Evolutionary conservation across 92 coral and sea anemone species (phyloP).

Genomic region (Micromussa lordhowensis): DNA sequence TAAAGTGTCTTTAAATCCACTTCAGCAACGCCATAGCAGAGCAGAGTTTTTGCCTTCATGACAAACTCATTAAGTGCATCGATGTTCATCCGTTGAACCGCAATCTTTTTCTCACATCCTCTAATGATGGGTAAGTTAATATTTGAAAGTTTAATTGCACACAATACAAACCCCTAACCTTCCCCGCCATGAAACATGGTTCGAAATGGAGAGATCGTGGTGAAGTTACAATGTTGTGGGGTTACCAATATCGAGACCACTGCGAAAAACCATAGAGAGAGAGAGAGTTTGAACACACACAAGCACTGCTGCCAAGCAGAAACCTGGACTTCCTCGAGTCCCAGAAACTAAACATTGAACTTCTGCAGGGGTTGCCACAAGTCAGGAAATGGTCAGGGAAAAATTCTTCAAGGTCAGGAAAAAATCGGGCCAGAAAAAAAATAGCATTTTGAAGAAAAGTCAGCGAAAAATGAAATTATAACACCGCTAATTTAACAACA

Average conservation of each 20-base stretch:
- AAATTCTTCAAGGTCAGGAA: too few species aligned
- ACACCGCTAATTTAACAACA: too few species aligned
- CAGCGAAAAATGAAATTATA: too few species aligned
- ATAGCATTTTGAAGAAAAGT: too few species aligned
- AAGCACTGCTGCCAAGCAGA: not conserved
- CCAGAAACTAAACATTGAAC: not conserved
- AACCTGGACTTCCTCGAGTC: not conserved
- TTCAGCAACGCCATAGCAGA: slow-evolving; percentile 50
- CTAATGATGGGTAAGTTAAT: slow-evolving; percentile 78
- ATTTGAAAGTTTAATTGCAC: not conserved
- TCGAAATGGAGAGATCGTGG: too few species aligned
- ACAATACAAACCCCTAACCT: too few species aligned
- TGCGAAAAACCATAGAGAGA: not conserved
- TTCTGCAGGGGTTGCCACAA: too few species aligned
- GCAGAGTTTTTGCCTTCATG: slow-evolving; percentile 70
- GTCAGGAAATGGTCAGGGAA: too few species aligned
- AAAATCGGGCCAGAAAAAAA: too few species aligned
- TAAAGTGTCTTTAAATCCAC: not conserved
- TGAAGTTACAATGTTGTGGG: too few species aligned
- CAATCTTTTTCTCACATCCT: slow-evolving; percentile 80
- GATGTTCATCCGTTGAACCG: slow-evolving; percentile 82
- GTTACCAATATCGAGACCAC: too few species aligned
- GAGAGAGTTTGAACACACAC: not conserved
- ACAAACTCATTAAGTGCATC: slow-evolving; percentile 80
- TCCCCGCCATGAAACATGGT: too few species aligned